Conservation (phyloP, 2,888 invertebrate genomes). For the Ormia ochracea region DNA sequence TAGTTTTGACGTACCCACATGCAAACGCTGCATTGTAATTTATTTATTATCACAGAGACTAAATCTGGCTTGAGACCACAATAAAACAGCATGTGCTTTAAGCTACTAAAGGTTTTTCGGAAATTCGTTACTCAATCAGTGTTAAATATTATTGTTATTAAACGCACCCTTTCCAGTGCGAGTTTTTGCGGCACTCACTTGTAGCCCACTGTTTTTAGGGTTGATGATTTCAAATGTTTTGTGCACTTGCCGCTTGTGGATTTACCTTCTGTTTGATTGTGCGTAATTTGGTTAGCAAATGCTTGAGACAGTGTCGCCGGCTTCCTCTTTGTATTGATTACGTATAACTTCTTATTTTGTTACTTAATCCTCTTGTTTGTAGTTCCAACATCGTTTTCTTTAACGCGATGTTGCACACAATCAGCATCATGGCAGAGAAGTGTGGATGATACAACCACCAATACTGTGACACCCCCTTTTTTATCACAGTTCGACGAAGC, state of each 20-base stretch:
- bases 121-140: constrained; percentile 46
- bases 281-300: background rate
- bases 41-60: constrained; percentile 50
- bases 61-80: constrained; percentile 56
- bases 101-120: constrained; percentile 34
- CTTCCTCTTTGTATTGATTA: constrained; percentile 56
- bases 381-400: constrained; percentile 48
- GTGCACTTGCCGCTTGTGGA: constrained; percentile 36
- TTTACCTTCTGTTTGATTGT: constrained; percentile 20
- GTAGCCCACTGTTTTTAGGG: background rate
- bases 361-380: constrained; percentile 63
- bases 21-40: constrained; percentile 51
- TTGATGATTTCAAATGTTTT: constrained; percentile 3
- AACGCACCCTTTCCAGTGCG: background rate
- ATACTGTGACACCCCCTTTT: background rate
- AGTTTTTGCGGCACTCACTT: background rate
- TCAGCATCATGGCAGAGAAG: constrained; percentile 39
- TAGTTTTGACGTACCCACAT: constrained; percentile 6
- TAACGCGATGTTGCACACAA: constrained; percentile 53
- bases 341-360: constrained; percentile 61
- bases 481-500: background rate
- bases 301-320: background rate
- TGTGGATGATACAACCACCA: constrained; percentile 32
- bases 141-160: constrained; percentile 47
- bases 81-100: constrained; percentile 64